Base-by-base conservation (phyloP, 1,140 invertebrate species). In the Drosophila parvula region DNA sequence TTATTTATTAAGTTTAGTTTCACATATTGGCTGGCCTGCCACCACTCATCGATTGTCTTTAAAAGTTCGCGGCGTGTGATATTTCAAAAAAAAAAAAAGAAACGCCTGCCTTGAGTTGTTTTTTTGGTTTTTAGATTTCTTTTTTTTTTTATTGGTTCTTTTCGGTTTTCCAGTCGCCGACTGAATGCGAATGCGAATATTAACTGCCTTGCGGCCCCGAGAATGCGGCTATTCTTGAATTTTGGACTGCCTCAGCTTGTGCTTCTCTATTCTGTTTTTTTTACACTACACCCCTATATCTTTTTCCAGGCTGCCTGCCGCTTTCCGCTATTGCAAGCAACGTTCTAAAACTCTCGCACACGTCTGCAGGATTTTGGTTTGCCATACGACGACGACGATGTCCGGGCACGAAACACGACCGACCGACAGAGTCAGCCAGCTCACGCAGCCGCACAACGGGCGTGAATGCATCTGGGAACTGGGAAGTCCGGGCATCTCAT, bases 271-370 rank as follows among this genome's bases (percentile, higher is more conserved):
- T 62, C 76, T 79, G 68, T 62, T 69, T 55, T 74, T 79, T 63
- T 60, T 50, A 55, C 51, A 64, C 61, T 64, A 61, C 40, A 59
- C 34, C 60, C 64, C 43, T 68, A 34, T 61, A 36, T 18, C 34
- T 55, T 22, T 55, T 32, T 50, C 74, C 32, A 36, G 53, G 47
- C 55, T 76, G 68, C 67, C 81, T 79, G 76, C 81, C 82, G 84
- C 82, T 81, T 82, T 86, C 82, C 82, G 82, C 80, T 78, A 71
- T 88, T 82, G 79, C 79, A 88, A 88, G 88, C 83, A 89, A 80
- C 83, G 84, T 88, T 88, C 84, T 89, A 83, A 89, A 88, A 74
- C 84, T 81, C 80, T 88, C 77, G 77, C 77, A 79, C 86, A 83
- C 84, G 84, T 88, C 79, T 88, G 84, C 79, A 77, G 79, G 73